Base-by-base conservation (phyloP, 1,140 invertebrate species). In the Bursaphelenchus mucronatus region DNA sequence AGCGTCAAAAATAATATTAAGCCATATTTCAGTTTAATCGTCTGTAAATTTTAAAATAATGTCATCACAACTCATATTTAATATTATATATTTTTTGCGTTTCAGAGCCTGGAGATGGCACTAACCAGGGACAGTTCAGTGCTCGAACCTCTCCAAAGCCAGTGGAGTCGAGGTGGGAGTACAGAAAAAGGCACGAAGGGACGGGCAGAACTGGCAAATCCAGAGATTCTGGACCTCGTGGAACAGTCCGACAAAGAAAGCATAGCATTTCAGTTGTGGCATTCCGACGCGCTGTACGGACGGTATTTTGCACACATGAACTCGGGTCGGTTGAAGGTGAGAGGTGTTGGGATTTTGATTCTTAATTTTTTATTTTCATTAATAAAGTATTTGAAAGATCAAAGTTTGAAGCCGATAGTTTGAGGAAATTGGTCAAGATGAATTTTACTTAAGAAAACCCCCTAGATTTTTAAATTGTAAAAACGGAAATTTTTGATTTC, bases 221-320 rank as follows among this genome's bases (percentile, higher is more conserved):
- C 69, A n/a, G 69, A 72, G 43, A 70, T 68, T 8, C 47, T 68
- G 17, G 55, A 61, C 19, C 59, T 68, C 19, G 52, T 68, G 40
- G 67, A 68, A 17, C 13, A 21, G 8, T 52, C 40, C 40, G 67
- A 68, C 21, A 68, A 69, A 57, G 67, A 70, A 17, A 59, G 51
- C 44, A 68, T 68, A 30, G 67, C 67, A 53, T 69, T 61, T 44
- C 70, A 71, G 61, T 57, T 71, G 45, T 74, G 61, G 63, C 70
- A 71, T 43, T 53, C 46, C 53, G 71, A 73, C 47, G 43, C 51
- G 10, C 54, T 73, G 8, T 73, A 73, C 45, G 43, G 43, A 7
- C 63, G 51, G 21, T 73, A 73, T 59, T 73, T 73, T 52, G 56
- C 58, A 45, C 74, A 73, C 57, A 76, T 73, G 71, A 76, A 59